These are phyloP conservation scores for Hyla sarda DNA, from an alignment of 2,113 vertebrate species.

Conservation along the genomic window DNA sequence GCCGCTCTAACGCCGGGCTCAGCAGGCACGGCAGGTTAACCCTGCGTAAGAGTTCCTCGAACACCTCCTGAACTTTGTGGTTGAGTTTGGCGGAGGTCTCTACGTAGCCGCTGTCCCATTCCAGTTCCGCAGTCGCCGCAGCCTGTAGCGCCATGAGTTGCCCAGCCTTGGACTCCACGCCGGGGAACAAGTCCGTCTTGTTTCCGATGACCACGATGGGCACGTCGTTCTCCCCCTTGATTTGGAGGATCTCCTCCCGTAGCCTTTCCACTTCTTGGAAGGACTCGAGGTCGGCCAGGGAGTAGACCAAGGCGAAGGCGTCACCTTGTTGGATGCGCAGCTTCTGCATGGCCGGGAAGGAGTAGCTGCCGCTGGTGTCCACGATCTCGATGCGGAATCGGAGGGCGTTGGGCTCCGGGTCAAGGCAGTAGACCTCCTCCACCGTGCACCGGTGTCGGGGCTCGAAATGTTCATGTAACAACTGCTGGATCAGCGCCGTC, in stretches of 20 bases:
- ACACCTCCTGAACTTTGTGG: constrained; percentile 67
- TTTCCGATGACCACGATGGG: constrained; percentile 71
- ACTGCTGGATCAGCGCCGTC: constrained; percentile 73
- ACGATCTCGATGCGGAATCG: constrained; percentile 71
- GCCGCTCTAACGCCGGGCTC: constrained; percentile 64
- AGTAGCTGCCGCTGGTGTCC: constrained; percentile 78
- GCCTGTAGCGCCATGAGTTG: constrained; percentile 60
- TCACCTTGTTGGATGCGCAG: constrained; percentile 73
- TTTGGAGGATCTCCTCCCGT: constrained; percentile 70
- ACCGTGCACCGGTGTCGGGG: constrained; percentile 73
- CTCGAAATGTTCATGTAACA: constrained; percentile 71
- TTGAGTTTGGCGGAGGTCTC: constrained; percentile 72
- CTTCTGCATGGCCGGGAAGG: constrained; percentile 78
- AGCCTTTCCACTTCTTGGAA: constrained; percentile 71
- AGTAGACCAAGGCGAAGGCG: constrained; percentile 74
- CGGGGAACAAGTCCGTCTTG: constrained; percentile 65
- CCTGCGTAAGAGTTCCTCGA: constrained; percentile 69
- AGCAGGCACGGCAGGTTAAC: constrained; percentile 65
- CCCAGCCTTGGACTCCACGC: constrained; percentile 54
- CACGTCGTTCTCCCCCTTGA: constrained; percentile 61
- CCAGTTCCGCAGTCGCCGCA: constrained; percentile 66
- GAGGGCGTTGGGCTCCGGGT: constrained; percentile 64
- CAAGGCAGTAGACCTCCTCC: constrained; percentile 74
- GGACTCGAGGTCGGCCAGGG: constrained; percentile 68
- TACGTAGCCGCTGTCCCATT: constrained; percentile 71